These are phyloP conservation scores for Pristionchus maxplancki DNA, from an alignment of 2,888 invertebrate species.

Conservation along the genomic window DNA sequence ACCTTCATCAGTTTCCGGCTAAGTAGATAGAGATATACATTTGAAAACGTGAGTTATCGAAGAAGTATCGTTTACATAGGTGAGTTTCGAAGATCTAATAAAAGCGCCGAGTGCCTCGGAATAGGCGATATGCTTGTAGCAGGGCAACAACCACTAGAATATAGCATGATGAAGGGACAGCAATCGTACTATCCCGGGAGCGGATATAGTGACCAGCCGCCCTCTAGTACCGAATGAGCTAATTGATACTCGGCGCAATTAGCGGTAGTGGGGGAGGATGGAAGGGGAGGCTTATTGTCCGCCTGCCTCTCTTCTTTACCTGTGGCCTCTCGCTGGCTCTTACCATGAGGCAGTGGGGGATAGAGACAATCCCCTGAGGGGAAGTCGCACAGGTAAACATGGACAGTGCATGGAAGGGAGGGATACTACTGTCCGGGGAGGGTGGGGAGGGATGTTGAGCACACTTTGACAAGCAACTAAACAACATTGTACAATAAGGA, in stretches of 20 bases:
- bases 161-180: neutral
- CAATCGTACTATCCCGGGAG: neutral
- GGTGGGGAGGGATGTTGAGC: neutral
- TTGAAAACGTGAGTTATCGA: neutral
- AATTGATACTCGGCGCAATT: constrained; percentile 38
- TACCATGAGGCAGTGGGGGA: neutral
- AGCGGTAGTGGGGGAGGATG: neutral
- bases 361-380: neutral
- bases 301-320: neutral
- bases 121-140: no score
- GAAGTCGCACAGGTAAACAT: constrained; percentile 2
- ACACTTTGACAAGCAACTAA: no score
- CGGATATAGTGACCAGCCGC: neutral
- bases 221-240: neutral
- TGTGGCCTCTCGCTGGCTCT: no score
- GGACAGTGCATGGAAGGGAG: neutral
- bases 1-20: neutral
- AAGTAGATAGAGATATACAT: neutral
- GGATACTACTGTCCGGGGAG: neutral
- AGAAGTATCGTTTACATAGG: no score
- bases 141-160: no score
- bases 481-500: no score
- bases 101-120: neutral
- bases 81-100: neutral
- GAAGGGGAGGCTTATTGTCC: constrained; percentile 39